Evolutionary conservation across 2,797 vertebrate genomes (phyloP), one percentile per base, ranked within the genome.

Genomic region (Sebastolobus altivelis): DNA sequence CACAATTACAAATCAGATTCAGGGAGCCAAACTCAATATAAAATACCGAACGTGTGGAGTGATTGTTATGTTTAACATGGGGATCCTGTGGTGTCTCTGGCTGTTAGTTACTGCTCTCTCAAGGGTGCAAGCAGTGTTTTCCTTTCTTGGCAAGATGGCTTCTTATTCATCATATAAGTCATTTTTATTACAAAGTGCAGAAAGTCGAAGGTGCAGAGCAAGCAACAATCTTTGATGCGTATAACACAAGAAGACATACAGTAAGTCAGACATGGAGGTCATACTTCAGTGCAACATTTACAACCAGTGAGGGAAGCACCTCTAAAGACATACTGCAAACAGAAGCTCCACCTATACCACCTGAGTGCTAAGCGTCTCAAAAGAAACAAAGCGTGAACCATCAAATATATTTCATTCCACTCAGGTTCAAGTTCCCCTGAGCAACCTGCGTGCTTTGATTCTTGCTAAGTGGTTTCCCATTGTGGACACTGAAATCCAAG

Each of bases 111-210:
- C 70, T 66, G 84, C 70, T 68, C 76, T 78, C 84, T 85, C 74
- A 72, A 70, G 84, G 82, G 61, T 75, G 72, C 68, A 29, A 63
- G 11, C 58, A 27, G 25, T 72, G 77, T 81, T 88, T 84, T 55
- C 27, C 60, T 77, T 72, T 63, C 72, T 62, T 80, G 59, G 65
- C 65, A 62, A 71, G 70, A 83, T 75, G 46, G 40, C 52, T 75
- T 79, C 29, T 81, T 63, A 66, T 82, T 60, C 87, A 80, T 75
- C 38, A 66, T 27, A 77, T 87, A 77, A 70, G 61, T 90, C 83
- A 83, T 83, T 90, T 89, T 89, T 88, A 91, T 86, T 88, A 62
- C 84, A 79, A 77, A 87, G 72, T 60, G 80, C 72, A 69, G 46
- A 82, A 85, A 75, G 75, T 63, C 31, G 40, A 77, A 86, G 80